Evolutionary conservation across 2,797 vertebrate species (phyloP).

Genomic region (Mallotus villosus): DNA sequence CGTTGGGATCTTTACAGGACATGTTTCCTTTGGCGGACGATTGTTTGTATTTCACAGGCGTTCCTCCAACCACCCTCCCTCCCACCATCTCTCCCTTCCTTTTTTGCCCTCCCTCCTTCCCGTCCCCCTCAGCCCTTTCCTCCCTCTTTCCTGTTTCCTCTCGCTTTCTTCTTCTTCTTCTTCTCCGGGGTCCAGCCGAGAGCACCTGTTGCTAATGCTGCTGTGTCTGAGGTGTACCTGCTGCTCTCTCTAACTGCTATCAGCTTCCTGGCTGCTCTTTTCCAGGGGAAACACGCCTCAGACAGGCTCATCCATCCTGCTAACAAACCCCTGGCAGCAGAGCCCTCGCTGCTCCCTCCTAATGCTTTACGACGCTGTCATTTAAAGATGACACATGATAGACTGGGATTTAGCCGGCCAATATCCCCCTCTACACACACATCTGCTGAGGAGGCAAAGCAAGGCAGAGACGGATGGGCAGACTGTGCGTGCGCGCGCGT

Average conservation of each 20-base stretch:
- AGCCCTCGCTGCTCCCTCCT: slow-evolving; percentile 45
- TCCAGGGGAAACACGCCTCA: slow-evolving; percentile 44
- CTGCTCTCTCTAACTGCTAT: slow-evolving; percentile 48
- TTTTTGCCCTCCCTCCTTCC: neutral
- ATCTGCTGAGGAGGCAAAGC: slow-evolving; percentile 48
- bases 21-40: too few species aligned
- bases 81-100: neutral
- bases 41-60: too few species aligned
- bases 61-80: too few species aligned
- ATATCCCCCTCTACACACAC: slow-evolving; percentile 31
- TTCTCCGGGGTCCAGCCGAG: neutral
- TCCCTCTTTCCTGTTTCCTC: neutral
- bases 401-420: slow-evolving; percentile 48
- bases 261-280: slow-evolving; percentile 33
- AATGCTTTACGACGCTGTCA: slow-evolving; percentile 69
- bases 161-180: neutral
- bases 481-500: neutral
- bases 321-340: slow-evolving; percentile 71
- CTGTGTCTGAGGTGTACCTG: slow-evolving; percentile 39
- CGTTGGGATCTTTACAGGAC: too few species aligned
- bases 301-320: slow-evolving; percentile 64
- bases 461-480: slow-evolving; percentile 42
- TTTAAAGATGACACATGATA: slow-evolving; percentile 75
- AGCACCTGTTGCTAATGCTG: slow-evolving; percentile 57
- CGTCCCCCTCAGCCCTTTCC: neutral